A percentile compares a stretch with the other conserved stretches of the same genome.
These are phyloP conservation scores for Bombyx mori DNA, from an alignment of 1,140 invertebrate species.

Conservation along the genomic window ASM3026992v2 NC_085135.1:5253501-5254000, in stretches of 20 bases:
- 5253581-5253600: conserved; percentile 7
- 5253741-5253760: conserved; percentile 36
- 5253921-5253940: conserved; percentile 4
- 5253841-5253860: conserved; percentile 12
- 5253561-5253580: conserved; percentile 20
- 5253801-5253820: conserved; percentile 33
- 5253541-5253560: conserved; percentile 21
- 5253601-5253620: conserved; percentile 31
- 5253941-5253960: conserved; percentile 15
- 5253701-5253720: conserved; percentile 18
- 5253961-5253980: conserved; percentile 23
- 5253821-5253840: conserved; percentile 28
- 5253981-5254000: conserved; percentile 22
- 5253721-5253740: conserved; percentile 22
- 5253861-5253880: not conserved
- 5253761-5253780: conserved; percentile 35
- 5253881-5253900: conserved; percentile 32
- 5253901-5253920: conserved; percentile 28
- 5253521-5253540: conserved; percentile 54
- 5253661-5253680: conserved; percentile 32
- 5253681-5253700: conserved; percentile 19
- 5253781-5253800: conserved; percentile 38
- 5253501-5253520: conserved; percentile 62
- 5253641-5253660: conserved; percentile 26
- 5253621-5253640: conserved; percentile 19